Conservation (phyloP, 92 coral and sea anemone genomes). For the Ricordea florida region DNA sequence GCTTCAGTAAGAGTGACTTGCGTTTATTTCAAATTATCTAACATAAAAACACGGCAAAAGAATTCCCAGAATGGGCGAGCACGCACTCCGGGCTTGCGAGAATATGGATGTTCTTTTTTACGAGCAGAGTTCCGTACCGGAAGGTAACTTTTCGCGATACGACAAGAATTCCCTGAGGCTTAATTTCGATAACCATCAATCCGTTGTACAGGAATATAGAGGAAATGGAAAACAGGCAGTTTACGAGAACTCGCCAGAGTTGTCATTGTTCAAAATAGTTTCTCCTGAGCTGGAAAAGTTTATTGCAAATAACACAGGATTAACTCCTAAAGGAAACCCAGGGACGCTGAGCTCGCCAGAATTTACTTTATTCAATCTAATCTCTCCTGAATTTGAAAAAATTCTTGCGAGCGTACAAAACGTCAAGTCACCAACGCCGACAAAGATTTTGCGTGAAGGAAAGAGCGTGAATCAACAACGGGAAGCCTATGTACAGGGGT, state of each 20-base stretch:
- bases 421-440: constrained; percentile 68
- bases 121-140: constrained; percentile 60
- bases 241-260: constrained; percentile 78
- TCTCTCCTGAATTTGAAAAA: constrained; percentile 96
- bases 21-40: constrained; percentile 47
- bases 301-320: constrained; percentile 84
- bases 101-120: constrained; percentile 84
- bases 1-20: constrained; percentile 67
- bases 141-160: constrained; percentile 49
- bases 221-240: constrained; percentile 50
- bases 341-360: constrained; percentile 82
- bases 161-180: constrained; percentile 76
- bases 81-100: constrained; percentile 59
- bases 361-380: constrained; percentile 82
- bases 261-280: constrained; percentile 81
- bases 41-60: constrained; percentile 51
- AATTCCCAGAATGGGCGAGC: constrained; percentile 78
- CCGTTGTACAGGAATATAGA: constrained; percentile 68
- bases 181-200: constrained; percentile 65
- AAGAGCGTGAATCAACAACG: constrained; percentile 81
- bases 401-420: constrained; percentile 88
- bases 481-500: constrained; percentile 93
- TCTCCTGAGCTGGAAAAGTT: constrained; percentile 93
- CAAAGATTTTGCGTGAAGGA: constrained; percentile 56
- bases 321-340: constrained; percentile 77